Evolutionary conservation across 2,113 vertebrate species (phyloP).

Genomic region (Lepidothrix coronata): DNA sequence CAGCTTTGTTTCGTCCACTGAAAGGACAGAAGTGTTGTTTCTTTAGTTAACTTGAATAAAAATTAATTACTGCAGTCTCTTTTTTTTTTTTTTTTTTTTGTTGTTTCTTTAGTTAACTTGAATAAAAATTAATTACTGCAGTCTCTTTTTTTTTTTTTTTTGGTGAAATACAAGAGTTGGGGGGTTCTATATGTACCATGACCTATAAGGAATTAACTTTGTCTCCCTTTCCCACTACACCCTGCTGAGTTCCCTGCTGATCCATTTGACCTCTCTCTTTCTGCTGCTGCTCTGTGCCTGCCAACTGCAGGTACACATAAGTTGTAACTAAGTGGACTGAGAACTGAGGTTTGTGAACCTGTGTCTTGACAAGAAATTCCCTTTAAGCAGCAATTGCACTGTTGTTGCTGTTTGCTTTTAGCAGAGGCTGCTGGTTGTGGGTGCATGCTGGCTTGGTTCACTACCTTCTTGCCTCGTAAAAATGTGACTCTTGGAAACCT

Average conservation of each 20-base stretch:
- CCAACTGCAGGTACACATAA: not conserved
- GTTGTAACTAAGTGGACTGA: not conserved
- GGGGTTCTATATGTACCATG: fast-evolving
- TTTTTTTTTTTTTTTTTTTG: too few relatives aligned
- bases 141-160: not conserved
- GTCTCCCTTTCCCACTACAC: not conserved
- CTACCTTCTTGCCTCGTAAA: not conserved
- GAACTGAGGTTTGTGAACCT: fast-evolving
- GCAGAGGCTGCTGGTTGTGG: not conserved
- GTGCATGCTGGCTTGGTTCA: not conserved
- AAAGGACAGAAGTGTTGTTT: not conserved
- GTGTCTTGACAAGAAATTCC: not conserved
- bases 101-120: not conserved
- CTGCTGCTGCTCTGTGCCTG: not conserved
- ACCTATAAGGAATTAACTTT: not conserved
- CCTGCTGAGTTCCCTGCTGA: not conserved
- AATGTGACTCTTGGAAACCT: constrained; percentile 6
- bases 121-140: not conserved
- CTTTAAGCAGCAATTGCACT: fast-evolving
- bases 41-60: not conserved
- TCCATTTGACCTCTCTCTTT: not conserved
- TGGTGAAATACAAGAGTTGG: not conserved
- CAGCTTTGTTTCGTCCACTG: not conserved
- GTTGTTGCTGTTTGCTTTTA: not conserved
- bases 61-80: not conserved